A percentile compares a stretch with the other conserved stretches of the same genome.
These are phyloP conservation scores for Myotis planiceps DNA, from an alignment of 2,797 vertebrate genomes.

Conservation along the genomic window DNA sequence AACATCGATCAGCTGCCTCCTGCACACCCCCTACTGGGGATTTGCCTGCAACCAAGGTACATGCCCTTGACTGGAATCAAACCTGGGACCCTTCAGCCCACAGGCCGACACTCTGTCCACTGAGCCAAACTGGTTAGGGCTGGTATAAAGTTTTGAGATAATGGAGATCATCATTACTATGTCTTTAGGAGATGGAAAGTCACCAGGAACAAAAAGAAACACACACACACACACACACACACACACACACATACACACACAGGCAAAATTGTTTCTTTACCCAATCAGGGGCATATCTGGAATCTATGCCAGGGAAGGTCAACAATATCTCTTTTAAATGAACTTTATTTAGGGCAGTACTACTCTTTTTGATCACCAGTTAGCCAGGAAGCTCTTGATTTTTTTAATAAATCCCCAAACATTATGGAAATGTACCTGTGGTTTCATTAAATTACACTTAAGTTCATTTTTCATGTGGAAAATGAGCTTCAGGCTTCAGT, in stretches of 20 bases:
- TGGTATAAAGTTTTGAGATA: background rate
- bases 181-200: background rate
- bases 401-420: conserved; percentile 45
- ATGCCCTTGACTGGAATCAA: too few species aligned
- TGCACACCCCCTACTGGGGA: too few species aligned
- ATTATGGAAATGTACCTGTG: conserved; percentile 57
- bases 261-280: background rate
- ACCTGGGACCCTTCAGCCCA: too few species aligned
- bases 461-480: conserved; percentile 74
- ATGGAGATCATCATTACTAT: background rate
- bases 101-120: too few species aligned
- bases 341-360: background rate
- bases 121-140: too few species aligned
- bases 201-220: background rate
- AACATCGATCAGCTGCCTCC: too few species aligned
- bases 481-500: conserved; percentile 46
- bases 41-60: too few species aligned
- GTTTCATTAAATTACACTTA: conserved; percentile 68
- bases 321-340: background rate
- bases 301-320: background rate
- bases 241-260: background rate
- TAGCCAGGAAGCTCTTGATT: background rate
- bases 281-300: background rate
- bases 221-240: background rate
- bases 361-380: background rate